Base-by-base conservation (phyloP, 2,888 invertebrate species). In the Hemaris fuciformis region DNA sequence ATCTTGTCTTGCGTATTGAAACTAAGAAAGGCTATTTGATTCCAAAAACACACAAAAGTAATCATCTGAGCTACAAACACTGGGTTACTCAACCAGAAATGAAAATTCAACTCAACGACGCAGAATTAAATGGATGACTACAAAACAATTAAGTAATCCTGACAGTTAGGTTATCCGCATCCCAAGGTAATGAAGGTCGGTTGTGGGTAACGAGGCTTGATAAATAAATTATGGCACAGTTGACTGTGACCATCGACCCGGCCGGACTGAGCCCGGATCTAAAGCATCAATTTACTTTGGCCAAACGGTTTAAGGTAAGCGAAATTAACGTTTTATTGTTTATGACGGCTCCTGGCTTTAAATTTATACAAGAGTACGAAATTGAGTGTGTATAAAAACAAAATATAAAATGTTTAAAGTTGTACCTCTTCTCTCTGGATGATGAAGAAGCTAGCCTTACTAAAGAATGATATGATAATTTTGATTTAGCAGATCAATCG, bases 121-220 rank as follows among this genome's bases (percentile, higher is more conserved):
- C 3, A 31, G 18, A 7, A 10, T 8, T n/a, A 25, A 5, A 25
- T n/a, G 20, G 22, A 22, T 13, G 10, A 45, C 45, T 13, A 45
- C 20, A 22, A 45, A 31, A 18, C 20, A 53, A 10, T 15, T 53
- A 25, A 4, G 31, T 18, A 43, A 20, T 3, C 22, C 27, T 45
- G 38, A 53, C n/a, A 31, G 31, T 25, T 22, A 27, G 22, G 38
- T 23, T 62, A 45, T 13, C 10, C n/a, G 45, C 38, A 13, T 38
- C 18, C 53, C 23, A 45, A 22, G 45, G 38, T 23, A 59, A 59
- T 59, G 22, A 59, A 59, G 45, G 22, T 58, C 5, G 20, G 18
- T n/a, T 38, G n/a, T 38, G n/a, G 22, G 45, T 59, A 48, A 60
- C 59, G 46, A 59, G 59, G n/a, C 27, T 31, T 45, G 59, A 45